Evolutionary conservation across 2,888 invertebrate species (phyloP), one percentile per base, ranked within the genome.

Genomic region (Tuberolachnus salignus): DNA sequence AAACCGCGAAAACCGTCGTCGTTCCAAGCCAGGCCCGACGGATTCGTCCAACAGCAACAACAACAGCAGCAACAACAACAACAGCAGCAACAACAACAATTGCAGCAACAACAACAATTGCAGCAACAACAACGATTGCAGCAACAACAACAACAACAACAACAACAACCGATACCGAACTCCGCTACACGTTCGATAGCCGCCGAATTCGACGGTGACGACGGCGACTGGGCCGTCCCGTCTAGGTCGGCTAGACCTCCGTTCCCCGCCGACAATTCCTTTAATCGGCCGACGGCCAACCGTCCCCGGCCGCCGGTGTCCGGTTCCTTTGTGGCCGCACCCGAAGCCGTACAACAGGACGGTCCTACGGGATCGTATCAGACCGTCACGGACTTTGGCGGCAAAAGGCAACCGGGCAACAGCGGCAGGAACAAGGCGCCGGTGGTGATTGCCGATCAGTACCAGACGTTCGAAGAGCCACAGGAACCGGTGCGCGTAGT

Each of bases 1-100:
- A 63, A 63, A n/a, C 82, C 51, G 83, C 84, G 9, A 84, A 84
- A 21, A 83, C 84, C 75, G 83, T 84, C 75, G 83, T 84, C 84
- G 84, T 46, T 82, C 84, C 73, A 23, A 16, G n/a, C 19, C n/a
- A 34, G 64, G 44, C 63, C 63, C 8, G 51, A 34, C 44, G 83
- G 84, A 49, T 83, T 84, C 55, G 64, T 55, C 53, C 70, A 80
- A n/a, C 80, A 66, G 11, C 19, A 61, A 13, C 63, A 73, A n/a
- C 81, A 51, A 46, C 81, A 81, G 9, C 83, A 80, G 81, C 74
- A 64, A 69, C 75, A 26, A 34, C 34, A 23, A 83, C 84, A 26
- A 83, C 84, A 63, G 80, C 69, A 71, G 6, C 80, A 70, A 63
- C 80, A 21, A 19, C 14, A 23, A 16, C 21, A 46, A 14, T n/a